Base-by-base conservation (phyloP, 2,797 vertebrate genomes). In the Gastrophryne carolinensis region DNA sequence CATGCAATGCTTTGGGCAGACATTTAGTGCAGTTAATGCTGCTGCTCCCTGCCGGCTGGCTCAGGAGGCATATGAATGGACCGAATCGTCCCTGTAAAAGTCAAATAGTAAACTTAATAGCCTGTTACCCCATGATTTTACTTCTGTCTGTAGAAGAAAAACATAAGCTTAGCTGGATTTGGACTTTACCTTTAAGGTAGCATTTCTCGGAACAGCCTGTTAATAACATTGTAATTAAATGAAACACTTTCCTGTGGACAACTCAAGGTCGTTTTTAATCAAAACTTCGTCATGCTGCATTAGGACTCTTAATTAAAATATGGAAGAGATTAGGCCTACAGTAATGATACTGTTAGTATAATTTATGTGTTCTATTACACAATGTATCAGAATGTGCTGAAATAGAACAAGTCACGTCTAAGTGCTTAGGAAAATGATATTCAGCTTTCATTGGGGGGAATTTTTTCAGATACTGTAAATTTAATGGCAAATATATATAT, bases 181-280 rank as follows among this genome's bases (percentile, higher is more conserved):
- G n/a, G n/a, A n/a, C n/a, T n/a, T n/a, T n/a, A n/a, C n/a, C n/a
- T 56, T 56, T 29, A 56, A 56, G 44, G 53, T 30, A 56, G 13
- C 11, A 17, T 26, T 54, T 67, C 21, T 27, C 49, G 19, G 23
- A 19, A 27, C 23, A 24, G 19, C 34, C 17, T 24, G 13, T 15
- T 39, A 15, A 5, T 64, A 19, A 54, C 17, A 21, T 32, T 39
- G 41, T 73, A 64, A 54, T 62, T 65, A 64, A 64, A 63, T 63
- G 47, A 39, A 72, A 53, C 70, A 54, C 58, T 61, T 50, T 50
- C 41, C 69, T 11, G 57, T 47, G 56, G 37, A 50, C 29, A 61
- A 17, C 30, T 35, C 41, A 72, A 63, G 44, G 44, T 63, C 58
- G 63, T 63, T 73, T n/a, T 37, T 73, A 73, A 63, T 73, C 56